These are phyloP conservation scores for Lasioglossum morio DNA, from an alignment of 2,888 invertebrate species.

Conservation along the genomic window DNA sequence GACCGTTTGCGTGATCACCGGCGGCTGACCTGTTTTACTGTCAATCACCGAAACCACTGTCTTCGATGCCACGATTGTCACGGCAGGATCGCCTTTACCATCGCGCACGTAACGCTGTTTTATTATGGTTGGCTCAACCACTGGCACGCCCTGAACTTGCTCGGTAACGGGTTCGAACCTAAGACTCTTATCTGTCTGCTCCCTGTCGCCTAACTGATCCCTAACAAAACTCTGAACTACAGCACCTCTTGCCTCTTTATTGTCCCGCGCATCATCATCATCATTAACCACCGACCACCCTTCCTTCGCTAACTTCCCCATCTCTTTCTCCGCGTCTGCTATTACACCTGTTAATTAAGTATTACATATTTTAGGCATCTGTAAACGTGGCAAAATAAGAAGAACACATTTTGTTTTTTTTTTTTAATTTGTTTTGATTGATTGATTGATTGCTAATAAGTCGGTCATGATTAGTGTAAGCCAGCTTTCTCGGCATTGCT, in stretches of 20 bases:
- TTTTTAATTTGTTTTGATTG: slow-evolving; percentile 51
- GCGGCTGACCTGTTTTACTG: slow-evolving; percentile 66
- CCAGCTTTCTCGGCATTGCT: slow-evolving; percentile 82
- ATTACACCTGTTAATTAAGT: slow-evolving; percentile 85
- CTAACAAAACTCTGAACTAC: slow-evolving; percentile 74
- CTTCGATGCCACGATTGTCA: slow-evolving; percentile 69
- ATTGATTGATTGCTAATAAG: not conserved
- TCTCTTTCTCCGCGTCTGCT: slow-evolving; percentile 84
- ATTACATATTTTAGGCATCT: slow-evolving; percentile 83
- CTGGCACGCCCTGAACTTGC: slow-evolving; percentile 35
- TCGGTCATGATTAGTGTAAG: slow-evolving; percentile 83
- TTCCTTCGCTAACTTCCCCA: slow-evolving; percentile 84
- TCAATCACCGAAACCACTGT: slow-evolving; percentile 69
- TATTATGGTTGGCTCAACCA: slow-evolving; percentile 72
- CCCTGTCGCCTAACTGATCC: slow-evolving; percentile 55
- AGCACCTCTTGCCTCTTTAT: slow-evolving; percentile 81
- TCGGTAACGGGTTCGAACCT: slow-evolving; percentile 23
- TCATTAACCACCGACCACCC: slow-evolving; percentile 84
- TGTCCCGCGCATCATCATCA: slow-evolving; percentile 82
- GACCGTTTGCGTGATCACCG: slow-evolving; percentile 72
- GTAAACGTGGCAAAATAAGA: slow-evolving; percentile 72
- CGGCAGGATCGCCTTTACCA: slow-evolving; percentile 67
- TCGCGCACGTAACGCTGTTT: slow-evolving; percentile 71
- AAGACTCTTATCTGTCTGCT: slow-evolving; percentile 39
- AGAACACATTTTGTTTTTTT: slow-evolving; percentile 68